phyloP scores from a whole-genome alignment of 1,140 invertebrate genomes.

The Atopsyche davidsoni region DNA sequence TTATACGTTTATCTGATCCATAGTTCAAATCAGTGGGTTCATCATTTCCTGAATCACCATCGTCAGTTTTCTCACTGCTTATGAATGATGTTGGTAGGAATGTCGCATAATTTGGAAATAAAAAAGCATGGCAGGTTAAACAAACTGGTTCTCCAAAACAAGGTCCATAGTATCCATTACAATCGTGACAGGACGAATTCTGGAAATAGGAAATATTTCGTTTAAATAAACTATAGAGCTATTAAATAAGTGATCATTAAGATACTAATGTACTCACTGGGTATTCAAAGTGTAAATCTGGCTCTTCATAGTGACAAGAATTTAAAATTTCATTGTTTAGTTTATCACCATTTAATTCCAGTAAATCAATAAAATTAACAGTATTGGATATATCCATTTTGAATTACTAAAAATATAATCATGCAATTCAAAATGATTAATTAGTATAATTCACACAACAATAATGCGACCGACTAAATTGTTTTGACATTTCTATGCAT shows the following conservation, averaged over 20 bases:
- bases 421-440: no score
- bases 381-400: conserved; percentile 17
- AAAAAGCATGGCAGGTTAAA: conserved; percentile 84
- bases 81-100: conserved; percentile 52
- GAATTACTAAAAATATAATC: no score
- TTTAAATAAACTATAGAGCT: neutral
- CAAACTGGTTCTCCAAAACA: conserved; percentile 90
- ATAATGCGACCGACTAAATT: no score
- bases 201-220: conserved; percentile 43
- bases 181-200: conserved; percentile 69
- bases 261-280: conserved; percentile 6
- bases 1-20: conserved; percentile 29
- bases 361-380: conserved; percentile 15
- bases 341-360: conserved; percentile 21
- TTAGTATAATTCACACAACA: no score
- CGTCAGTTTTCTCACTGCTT: conserved; percentile 72
- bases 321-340: conserved; percentile 12
- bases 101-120: conserved; percentile 75
- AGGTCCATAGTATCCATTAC: conserved; percentile 88
- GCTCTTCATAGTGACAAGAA: conserved; percentile 14
- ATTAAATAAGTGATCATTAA: neutral
- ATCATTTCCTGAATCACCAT: conserved; percentile 90
- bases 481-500: no score
- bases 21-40: conserved; percentile 75
- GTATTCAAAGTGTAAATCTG: conserved; percentile 18